Evolutionary conservation across 1,140 invertebrate genomes (phyloP), one percentile per base, ranked within the genome.

Genomic region (Caenorhabditis inopinata): DNA sequence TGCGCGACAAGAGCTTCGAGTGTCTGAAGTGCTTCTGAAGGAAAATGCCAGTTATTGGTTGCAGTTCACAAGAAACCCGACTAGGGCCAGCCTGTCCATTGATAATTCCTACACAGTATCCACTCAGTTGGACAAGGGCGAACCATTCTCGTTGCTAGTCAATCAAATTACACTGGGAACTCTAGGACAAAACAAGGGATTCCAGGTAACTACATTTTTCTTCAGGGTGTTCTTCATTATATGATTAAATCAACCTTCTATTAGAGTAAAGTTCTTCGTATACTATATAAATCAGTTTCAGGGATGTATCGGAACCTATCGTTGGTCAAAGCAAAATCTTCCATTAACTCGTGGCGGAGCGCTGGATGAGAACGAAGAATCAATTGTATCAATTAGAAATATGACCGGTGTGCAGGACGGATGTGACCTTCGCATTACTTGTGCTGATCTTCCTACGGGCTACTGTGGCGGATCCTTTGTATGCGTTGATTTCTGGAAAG

Each of bases 401-500:
- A 38, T 48, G 18, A 46, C 38, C 27, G 85, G 80, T 12, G 83
- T 84, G 32, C 53, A 48, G 23, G 58, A 77, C 23, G 78, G 84
- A 14, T 86, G 84, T 62, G 38, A 74, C 29, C 46, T 86, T n/a
- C 42, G 81, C 5, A 49, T 85, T 32, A 87, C 82, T 3, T 88
- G 86, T 82, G 81, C 76, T 32, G 62, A 76, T 12, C 74, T 88
- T 0, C 75, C 76, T 25, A n/a, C 38, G 27, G 46, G 47, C 1
- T 87, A 84, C 73, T 88, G 87, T 74, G 82, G 85, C n/a, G 58
- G 48, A 23, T 80, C 80, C 9, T 82, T 85, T 47, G 78, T 85
- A 12, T 88, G 87, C 62, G 25, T 80, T 27, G 85, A 88, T 51
- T 85, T 86, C 27, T 88, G 87, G 87, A 88, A 88, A 38, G 87